These are phyloP conservation scores for Drosophila demipolita DNA, from an alignment of 2,888 invertebrate genomes.

Conservation along the genomic window DNA sequence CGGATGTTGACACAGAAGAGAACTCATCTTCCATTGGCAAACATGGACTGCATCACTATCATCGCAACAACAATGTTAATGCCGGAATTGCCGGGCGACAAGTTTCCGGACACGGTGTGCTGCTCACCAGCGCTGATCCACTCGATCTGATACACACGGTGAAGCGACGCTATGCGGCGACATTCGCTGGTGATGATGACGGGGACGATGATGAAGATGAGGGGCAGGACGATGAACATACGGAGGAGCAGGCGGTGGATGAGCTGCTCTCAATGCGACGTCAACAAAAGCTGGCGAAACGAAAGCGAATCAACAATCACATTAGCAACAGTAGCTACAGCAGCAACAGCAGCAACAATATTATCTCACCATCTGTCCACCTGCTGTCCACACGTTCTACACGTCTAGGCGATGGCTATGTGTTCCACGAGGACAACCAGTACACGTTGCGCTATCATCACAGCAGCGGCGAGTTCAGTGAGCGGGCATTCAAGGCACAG, in stretches of 20 bases:
- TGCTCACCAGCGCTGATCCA: constrained; percentile 75
- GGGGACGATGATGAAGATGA: constrained; percentile 54
- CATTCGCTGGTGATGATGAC: constrained; percentile 58
- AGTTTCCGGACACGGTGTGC: constrained; percentile 8
- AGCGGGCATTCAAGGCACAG: constrained; percentile 84
- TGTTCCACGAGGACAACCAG: constrained; percentile 82
- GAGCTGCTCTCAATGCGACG: constrained; percentile 34
- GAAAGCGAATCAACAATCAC: constrained; percentile 50
- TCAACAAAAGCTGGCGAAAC: constrained; percentile 53
- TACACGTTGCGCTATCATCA: constrained; percentile 82
- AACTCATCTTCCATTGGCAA: constrained; percentile 76
- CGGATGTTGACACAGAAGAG: constrained; percentile 56
- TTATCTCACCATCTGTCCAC: constrained; percentile 15
- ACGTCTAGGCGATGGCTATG: constrained; percentile 78
- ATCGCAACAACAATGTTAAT: constrained; percentile 58
- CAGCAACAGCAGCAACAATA: constrained; percentile 27
- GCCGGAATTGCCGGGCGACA: constrained; percentile 19
- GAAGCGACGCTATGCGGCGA: constrained; percentile 71
- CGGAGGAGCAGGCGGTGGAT: constrained; percentile 30
- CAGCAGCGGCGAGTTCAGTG: constrained; percentile 83
- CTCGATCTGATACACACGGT: constrained; percentile 80
- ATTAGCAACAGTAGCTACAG: constrained; percentile 4
- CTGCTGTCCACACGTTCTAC: constrained; percentile 18
- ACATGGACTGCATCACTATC: constrained; percentile 45
- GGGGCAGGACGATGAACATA: constrained; percentile 1